These are phyloP conservation scores for Pithys albifrons DNA, from an alignment of 2,113 vertebrate genomes.

Conservation along the genomic window DNA sequence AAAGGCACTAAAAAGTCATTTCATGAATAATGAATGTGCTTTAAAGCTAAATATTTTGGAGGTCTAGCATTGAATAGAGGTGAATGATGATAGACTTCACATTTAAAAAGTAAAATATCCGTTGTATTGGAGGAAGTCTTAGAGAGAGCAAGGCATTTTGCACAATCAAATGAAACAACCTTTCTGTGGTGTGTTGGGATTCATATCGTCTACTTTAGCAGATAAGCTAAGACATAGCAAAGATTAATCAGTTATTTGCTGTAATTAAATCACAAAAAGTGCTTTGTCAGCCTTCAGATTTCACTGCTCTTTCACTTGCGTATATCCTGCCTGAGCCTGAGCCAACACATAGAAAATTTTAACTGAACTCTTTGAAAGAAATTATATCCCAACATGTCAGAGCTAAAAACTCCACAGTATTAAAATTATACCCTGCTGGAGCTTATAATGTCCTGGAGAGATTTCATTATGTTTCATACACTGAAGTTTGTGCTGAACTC, in stretches of 20 bases:
- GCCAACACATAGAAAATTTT: neutral
- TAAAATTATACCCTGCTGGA: constrained; percentile 22
- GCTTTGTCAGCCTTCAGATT: neutral
- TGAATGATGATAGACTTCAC: constrained; percentile 30
- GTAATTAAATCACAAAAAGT: constrained; percentile 25
- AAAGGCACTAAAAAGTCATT: neutral
- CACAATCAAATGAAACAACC: constrained; percentile 33
- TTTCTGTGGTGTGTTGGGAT: constrained; percentile 11
- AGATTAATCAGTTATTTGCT: constrained; percentile 58
- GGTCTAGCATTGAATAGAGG: constrained; percentile 17
- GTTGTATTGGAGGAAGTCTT: constrained; percentile 16
- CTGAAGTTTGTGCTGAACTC: constrained; percentile 32
- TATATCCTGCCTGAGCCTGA: constrained; percentile 2
- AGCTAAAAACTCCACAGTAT: constrained; percentile 11
- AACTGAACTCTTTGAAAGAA: constrained; percentile 49
- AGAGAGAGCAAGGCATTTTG: constrained; percentile 54
- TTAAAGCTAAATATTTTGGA: constrained; percentile 29
- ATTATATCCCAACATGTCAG: constrained; percentile 40
- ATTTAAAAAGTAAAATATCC: constrained; percentile 16
- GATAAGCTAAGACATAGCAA: constrained; percentile 44
- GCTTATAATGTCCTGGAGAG: constrained; percentile 37
- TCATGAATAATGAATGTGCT: neutral
- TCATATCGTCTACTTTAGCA: constrained; percentile 30
- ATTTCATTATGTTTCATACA: constrained; percentile 10
- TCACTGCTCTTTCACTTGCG: neutral